Evolutionary conservation across 2,888 invertebrate genomes (phyloP), one percentile per base, ranked within the genome.

Genomic region (Papilio gigon): DNA sequence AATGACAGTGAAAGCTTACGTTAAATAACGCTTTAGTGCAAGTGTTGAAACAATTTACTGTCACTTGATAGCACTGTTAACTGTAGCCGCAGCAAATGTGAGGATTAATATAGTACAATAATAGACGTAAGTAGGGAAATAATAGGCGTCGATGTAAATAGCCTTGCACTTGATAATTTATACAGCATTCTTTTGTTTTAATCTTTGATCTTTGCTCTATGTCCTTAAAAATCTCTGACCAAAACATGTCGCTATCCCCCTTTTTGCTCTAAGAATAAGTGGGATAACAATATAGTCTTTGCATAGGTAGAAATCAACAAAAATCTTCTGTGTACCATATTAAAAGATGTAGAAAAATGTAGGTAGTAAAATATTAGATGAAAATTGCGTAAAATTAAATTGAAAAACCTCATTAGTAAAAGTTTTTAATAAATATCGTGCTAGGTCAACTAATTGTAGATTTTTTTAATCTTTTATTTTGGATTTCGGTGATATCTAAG

Each of bases 101-200:
- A 22, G 25, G 25, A 66, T 17, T 65, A 53, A 20, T 35, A 60
- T 69, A 69, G 74, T 71, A 73, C 75, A 73, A 77, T 77, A 77
- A 77, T 75, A 78, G 78, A 74, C 73, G 76, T 79, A 82, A 78
- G 76, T 83, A 84, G 85, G 80, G 83, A 81, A 84, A 85, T 85
- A 84, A 83, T 82, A 83, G 79, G 50, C 67, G 74, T 78, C 75
- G 75, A 63, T 56, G 44, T 60, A 42, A 35, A 65, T 33, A 62
- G 65, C 17, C 35, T 70, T 66, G 30, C 59, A 17, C 25, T 69
- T 40, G 40, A 30, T 17, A 2, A 22, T 14, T n/a, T 25, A 42
- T 22, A 37, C 8, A 40, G 12, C 22, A 27, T 60, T 25, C 8
- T 59, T 50, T 25, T 53, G n/a, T 53, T 30, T 30, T 4, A 30